Evolutionary conservation across 2,797 vertebrate species (phyloP).

Genomic region (Neoniphon sammara): DNA sequence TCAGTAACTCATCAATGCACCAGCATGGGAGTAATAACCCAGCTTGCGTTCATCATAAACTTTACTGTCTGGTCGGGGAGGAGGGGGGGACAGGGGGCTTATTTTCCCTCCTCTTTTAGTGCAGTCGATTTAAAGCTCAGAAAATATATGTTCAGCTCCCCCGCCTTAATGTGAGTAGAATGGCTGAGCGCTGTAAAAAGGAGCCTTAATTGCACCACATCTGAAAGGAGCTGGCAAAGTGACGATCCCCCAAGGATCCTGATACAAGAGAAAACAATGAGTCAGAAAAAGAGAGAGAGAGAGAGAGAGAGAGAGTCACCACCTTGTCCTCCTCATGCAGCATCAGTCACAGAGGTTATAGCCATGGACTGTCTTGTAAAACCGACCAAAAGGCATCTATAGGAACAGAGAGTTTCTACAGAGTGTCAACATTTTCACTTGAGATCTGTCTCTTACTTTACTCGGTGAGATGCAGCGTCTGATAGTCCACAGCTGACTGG

Average conservation of each 20-base stretch:
- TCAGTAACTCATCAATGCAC: slow-evolving; percentile 55
- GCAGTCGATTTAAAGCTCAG: slow-evolving; percentile 62
- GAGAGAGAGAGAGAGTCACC: slow-evolving; percentile 43
- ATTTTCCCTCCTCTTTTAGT: slow-evolving; percentile 52
- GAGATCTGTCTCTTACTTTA: slow-evolving; percentile 18
- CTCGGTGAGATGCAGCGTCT: slow-evolving; percentile 10
- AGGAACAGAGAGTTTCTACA: slow-evolving; percentile 4
- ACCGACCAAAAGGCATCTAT: slow-evolving; percentile 22
- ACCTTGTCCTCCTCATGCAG: slow-evolving; percentile 49
- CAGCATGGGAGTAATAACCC: slow-evolving; percentile 52
- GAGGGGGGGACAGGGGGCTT: slow-evolving; percentile 5
- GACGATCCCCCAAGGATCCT: slow-evolving; percentile 67
- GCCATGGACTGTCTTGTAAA: slow-evolving; percentile 36
- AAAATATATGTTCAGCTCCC: slow-evolving; percentile 68
- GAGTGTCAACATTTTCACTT: slow-evolving; percentile 15
- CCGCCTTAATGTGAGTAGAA: slow-evolving; percentile 77
- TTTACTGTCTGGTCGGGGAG: slow-evolving; percentile 46
- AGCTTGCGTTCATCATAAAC: slow-evolving; percentile 60
- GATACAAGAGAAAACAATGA: slow-evolving; percentile 65
- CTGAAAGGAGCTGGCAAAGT: slow-evolving; percentile 67
- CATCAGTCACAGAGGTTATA: slow-evolving; percentile 37
- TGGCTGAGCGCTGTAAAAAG: slow-evolving; percentile 76
- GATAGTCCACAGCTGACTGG: slow-evolving; percentile 17
- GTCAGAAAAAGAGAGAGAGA: slow-evolving; percentile 46
- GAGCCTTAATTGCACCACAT: slow-evolving; percentile 79